Conservation (phyloP, 2,113 vertebrate species). For the Phaethornis superciliosus region DNA sequence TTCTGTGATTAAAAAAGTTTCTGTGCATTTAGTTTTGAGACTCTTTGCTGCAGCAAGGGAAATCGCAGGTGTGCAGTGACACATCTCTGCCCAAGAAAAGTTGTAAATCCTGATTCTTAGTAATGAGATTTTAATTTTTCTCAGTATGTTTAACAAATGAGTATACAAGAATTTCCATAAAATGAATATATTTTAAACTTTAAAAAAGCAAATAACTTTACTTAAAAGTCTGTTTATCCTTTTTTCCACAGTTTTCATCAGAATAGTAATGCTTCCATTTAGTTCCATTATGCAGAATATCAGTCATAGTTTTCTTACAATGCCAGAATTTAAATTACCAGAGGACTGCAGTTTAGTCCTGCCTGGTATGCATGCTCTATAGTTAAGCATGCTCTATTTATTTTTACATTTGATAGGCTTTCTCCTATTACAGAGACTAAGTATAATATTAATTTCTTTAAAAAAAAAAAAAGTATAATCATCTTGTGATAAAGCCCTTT, state of each 20-base stretch:
- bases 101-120: not conserved
- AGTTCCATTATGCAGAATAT: not conserved
- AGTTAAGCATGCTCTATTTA: slow-evolving; percentile 9
- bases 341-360: slow-evolving; percentile 2
- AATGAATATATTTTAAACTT: not conserved
- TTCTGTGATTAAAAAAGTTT: not conserved
- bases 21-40: not conserved
- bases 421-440: not conserved
- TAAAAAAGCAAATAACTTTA: not conserved
- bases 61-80: not conserved
- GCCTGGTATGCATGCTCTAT: not conserved
- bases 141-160: not conserved
- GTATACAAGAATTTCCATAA: not conserved
- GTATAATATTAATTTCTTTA: slow-evolving; percentile 23
- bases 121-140: not conserved
- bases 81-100: not conserved
- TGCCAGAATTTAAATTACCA: slow-evolving; percentile 22
- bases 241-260: not conserved
- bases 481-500: not conserved
- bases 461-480: not conserved
- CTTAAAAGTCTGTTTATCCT: not conserved
- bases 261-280: not conserved
- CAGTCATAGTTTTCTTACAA: not conserved
- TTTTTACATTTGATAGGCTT: slow-evolving; percentile 26
- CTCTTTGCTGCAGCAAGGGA: not conserved